Evolutionary conservation across 2,888 invertebrate genomes (phyloP), one percentile per base, ranked within the genome.

Genomic region (Erebia palarica): DNA sequence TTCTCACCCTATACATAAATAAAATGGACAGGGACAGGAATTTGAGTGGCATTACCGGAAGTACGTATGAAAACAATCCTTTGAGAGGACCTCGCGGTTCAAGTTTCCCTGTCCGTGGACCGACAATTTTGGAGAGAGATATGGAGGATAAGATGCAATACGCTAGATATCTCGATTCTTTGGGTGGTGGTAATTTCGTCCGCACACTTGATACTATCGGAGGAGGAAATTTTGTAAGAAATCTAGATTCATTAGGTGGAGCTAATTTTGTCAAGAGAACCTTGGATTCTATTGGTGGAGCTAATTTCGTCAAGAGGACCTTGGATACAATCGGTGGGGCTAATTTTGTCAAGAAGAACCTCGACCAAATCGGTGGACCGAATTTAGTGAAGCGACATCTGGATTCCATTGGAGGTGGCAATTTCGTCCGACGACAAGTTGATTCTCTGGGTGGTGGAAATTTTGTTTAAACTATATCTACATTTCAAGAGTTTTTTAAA

Each of bases 401-500:
- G 65, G 91, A 93, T 77, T 88, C 92, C 2, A 83, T 94, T 7
- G 94, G 94, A 3, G 94, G 94, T 1, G 92, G 91, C 18, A 94
- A 94, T 81, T 86, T 94, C 21, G 87, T 93, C 9, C 86, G 93
- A 66, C 86, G 93, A 65, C 81, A 89, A 74, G 78, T 90, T 36
- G 87, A 90, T 74, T 81, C 87, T 51, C 79, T 92, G 36, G 91
- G 91, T 61, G 92, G 91, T 9, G 86, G 85, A 36, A 92, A 92
- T 81, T 82, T 92, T 69, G 85, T 91, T 64, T 88, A 82, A 86
- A 80, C 70, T 60, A 11, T 13, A 13, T 11, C 75, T 75, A 63
- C 78, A 76, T 72, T 61, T 71, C 74, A 69, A 27, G 47, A 58
- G 70, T 65, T 36, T 64, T 70, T 53, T 65, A 57, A 42, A 68